Conservation (phyloP, 2,113 vertebrate species). For the Danio rerio region DNA sequence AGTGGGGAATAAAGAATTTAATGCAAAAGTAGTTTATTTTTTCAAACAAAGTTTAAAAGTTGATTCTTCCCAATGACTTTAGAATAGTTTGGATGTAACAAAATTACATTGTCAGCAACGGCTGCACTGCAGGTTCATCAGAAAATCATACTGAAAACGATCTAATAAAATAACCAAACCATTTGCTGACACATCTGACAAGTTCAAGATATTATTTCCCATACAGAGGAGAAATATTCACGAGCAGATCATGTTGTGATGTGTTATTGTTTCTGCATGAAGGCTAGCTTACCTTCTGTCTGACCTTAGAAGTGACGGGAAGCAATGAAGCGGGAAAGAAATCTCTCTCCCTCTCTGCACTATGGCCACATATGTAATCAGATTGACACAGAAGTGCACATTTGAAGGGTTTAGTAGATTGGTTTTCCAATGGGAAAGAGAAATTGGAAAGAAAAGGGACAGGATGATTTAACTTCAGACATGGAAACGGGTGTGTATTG, state of each 20-base stretch:
- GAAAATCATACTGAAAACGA: background rate
- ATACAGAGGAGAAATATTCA: background rate
- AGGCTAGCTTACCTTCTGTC: slow-evolving; percentile 18
- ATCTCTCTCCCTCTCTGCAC: background rate
- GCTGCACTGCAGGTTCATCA: no score
- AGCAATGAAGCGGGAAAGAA: slow-evolving; percentile 33
- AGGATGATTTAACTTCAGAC: slow-evolving; percentile 1
- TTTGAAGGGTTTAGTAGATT: slow-evolving; percentile 71
- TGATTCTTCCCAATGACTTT: background rate
- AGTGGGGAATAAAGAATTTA: background rate
- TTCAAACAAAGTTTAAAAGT: background rate
- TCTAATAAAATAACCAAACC: slow-evolving; percentile 8
- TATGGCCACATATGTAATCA: slow-evolving; percentile 57
- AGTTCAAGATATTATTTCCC: background rate
- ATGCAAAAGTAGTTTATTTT: background rate
- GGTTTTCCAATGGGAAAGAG: slow-evolving; percentile 66
- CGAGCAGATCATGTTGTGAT: slow-evolving; percentile 1
- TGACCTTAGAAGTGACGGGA: slow-evolving; percentile 16
- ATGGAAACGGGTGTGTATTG: background rate
- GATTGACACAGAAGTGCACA: slow-evolving; percentile 67
- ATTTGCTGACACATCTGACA: background rate
- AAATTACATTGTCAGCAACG: background rate
- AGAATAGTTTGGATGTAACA: background rate
- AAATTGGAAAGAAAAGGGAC: slow-evolving; percentile 54
- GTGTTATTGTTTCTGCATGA: slow-evolving; percentile 32